Evolutionary conservation across 2,113 vertebrate genomes (phyloP).

Genomic region (Microtus montanus): DNA sequence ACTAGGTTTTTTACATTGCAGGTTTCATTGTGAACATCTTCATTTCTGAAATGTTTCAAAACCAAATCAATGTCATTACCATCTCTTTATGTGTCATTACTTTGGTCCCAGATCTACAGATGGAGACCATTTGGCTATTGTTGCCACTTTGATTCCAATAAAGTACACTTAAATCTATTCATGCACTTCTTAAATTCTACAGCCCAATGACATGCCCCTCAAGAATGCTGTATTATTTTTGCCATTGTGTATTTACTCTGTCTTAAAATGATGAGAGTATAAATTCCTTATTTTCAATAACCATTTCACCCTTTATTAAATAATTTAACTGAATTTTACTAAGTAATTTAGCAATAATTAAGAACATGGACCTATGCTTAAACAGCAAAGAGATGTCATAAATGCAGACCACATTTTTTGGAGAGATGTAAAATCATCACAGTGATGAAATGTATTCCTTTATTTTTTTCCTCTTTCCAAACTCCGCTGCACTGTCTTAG

Average conservation of each 20-base stretch:
- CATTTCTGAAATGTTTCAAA: conserved; percentile 67
- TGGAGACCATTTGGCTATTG: conserved; percentile 50
- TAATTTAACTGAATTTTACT: conserved; percentile 36
- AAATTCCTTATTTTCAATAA: conserved; percentile 49
- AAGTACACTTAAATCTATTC: conserved; percentile 57
- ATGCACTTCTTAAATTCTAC: conserved; percentile 36
- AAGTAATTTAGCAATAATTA: conserved; percentile 39
- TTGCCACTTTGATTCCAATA: conserved; percentile 58
- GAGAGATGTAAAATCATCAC: conserved; percentile 40
- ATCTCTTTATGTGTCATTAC: conserved; percentile 61
- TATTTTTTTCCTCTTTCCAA: conserved; percentile 43
- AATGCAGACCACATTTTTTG: neutral
- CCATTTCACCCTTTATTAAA: conserved; percentile 16
- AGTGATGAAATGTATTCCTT: conserved; percentile 53
- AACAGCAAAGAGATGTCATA: conserved; percentile 7
- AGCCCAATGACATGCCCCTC: conserved; percentile 7
- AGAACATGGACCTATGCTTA: neutral
- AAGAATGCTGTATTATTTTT: conserved; percentile 62
- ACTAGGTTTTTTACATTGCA: conserved; percentile 54
- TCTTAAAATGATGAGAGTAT: neutral
- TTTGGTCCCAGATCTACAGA: conserved; percentile 62
- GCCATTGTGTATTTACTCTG: conserved; percentile 28
- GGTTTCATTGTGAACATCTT: conserved; percentile 60
- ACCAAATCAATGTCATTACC: conserved; percentile 52
- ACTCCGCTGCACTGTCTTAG: conserved; percentile 80